Evolutionary conservation across 1,140 invertebrate genomes (phyloP).

Genomic region (Zaprionus kolodkinae): DNA sequence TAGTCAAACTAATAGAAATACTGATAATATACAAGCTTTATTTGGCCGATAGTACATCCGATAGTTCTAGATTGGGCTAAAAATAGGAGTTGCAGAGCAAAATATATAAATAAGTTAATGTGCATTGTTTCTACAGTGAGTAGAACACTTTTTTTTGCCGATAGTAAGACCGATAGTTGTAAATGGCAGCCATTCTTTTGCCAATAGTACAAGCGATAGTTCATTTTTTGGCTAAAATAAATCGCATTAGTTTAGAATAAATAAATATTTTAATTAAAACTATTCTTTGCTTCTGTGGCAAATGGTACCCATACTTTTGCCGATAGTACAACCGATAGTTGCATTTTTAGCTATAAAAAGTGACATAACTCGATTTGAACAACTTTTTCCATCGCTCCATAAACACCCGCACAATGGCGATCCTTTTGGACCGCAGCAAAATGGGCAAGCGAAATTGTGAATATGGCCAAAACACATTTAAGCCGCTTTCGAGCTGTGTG

Average conservation of each 20-base stretch:
- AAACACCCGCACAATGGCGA: conserved; percentile 5
- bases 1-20: not conserved
- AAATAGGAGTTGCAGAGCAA: too few species aligned
- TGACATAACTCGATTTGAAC: not conserved
- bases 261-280: not conserved
- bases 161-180: not conserved
- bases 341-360: not conserved
- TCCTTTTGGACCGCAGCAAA: conserved; percentile 17
- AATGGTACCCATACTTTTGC: not conserved
- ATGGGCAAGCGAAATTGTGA: conserved; percentile 9
- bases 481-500: conserved; percentile 26
- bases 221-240: too few species aligned
- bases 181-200: not conserved
- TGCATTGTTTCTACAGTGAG: not conserved
- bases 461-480: conserved; percentile 29
- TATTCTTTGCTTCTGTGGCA: too few species aligned
- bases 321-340: conserved; percentile 2
- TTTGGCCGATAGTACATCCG: not conserved
- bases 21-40: not conserved
- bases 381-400: not conserved
- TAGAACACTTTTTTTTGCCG: not conserved
- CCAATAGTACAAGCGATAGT: not conserved
- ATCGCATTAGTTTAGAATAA: not conserved
- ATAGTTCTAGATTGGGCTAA: not conserved
- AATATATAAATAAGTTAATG: too few species aligned